These are phyloP conservation scores for Nineta flava DNA, from an alignment of 2,888 invertebrate genomes.

Conservation along the genomic window DNA sequence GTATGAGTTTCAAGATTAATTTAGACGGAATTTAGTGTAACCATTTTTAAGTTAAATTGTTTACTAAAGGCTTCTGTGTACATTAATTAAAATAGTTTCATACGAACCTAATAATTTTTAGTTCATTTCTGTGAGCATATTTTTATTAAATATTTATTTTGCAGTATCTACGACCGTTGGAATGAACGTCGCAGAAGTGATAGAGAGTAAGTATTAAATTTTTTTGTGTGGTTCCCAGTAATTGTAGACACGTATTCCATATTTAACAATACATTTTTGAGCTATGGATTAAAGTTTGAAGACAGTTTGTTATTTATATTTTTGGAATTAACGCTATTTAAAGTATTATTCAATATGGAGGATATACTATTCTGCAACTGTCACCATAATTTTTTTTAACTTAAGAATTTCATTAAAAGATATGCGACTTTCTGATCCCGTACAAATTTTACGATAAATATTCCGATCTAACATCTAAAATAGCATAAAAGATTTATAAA, in stretches of 20 bases:
- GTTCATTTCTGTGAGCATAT: conserved; percentile 16
- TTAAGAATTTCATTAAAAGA: too few relatives aligned
- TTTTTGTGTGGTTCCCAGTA: too few relatives aligned
- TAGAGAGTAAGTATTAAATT: conserved; percentile 36
- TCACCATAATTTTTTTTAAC: too few relatives aligned
- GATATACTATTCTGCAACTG: too few relatives aligned
- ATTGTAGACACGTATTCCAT: too few relatives aligned
- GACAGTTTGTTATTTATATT: background rate
- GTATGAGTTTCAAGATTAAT: conserved; percentile 5
- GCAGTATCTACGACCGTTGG: conserved; percentile 30
- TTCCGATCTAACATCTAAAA: too few relatives aligned
- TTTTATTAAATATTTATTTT: conserved; percentile 17
- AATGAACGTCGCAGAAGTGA: conserved; percentile 31
- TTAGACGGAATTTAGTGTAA: background rate
- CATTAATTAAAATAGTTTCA: conserved; percentile 11
- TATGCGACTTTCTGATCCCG: too few relatives aligned
- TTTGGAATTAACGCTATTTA: background rate
- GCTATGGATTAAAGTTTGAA: too few relatives aligned
- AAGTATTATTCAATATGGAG: too few relatives aligned
- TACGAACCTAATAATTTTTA: conserved; percentile 2
- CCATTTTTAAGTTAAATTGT: conserved; percentile 2
- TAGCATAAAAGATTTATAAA: too few relatives aligned
- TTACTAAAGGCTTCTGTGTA: conserved; percentile 19
- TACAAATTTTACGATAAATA: too few relatives aligned
- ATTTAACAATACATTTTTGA: too few relatives aligned